These are phyloP conservation scores for Philotrypesis tridentata DNA, from an alignment of 1,140 invertebrate species.

Conservation along the genomic window DNA sequence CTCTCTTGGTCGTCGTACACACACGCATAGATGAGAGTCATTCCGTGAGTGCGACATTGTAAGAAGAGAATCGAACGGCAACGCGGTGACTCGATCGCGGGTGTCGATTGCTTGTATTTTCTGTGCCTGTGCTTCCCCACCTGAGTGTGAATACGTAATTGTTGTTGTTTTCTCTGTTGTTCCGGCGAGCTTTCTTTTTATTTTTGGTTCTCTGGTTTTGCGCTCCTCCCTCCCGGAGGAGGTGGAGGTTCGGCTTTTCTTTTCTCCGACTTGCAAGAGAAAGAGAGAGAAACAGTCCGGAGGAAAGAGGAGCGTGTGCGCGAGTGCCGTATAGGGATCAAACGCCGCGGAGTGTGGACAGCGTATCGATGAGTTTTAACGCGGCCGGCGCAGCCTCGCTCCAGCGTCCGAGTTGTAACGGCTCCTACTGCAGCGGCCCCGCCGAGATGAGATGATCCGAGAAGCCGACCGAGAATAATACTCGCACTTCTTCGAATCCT, in stretches of 20 bases:
- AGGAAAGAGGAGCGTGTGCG: neutral
- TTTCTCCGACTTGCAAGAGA: neutral
- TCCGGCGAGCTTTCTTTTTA: neutral
- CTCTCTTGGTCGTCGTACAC: no score
- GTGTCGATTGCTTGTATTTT: neutral
- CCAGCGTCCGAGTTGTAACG: neutral
- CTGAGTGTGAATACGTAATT: neutral
- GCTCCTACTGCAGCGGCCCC: neutral
- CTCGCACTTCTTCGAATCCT: neutral
- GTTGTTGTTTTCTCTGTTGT: neutral
- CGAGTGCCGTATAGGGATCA: no score
- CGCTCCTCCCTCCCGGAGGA: no score
- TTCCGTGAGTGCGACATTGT: no score
- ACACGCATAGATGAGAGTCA: no score
- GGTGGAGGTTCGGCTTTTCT: neutral
- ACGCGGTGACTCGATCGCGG: neutral
- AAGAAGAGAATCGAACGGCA: no score
- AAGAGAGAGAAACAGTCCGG: neutral
- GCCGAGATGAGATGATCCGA: slow-evolving; percentile 42
- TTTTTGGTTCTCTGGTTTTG: no score
- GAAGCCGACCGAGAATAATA: neutral
- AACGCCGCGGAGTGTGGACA: no score
- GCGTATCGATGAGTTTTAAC: slow-evolving; percentile 35
- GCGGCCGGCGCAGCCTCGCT: slow-evolving; percentile 6
- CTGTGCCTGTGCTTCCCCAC: slow-evolving; percentile 26